Evolutionary conservation across 2,888 invertebrate species (phyloP), one percentile per base, ranked within the genome.

Genomic region (Belgica antarctica): DNA sequence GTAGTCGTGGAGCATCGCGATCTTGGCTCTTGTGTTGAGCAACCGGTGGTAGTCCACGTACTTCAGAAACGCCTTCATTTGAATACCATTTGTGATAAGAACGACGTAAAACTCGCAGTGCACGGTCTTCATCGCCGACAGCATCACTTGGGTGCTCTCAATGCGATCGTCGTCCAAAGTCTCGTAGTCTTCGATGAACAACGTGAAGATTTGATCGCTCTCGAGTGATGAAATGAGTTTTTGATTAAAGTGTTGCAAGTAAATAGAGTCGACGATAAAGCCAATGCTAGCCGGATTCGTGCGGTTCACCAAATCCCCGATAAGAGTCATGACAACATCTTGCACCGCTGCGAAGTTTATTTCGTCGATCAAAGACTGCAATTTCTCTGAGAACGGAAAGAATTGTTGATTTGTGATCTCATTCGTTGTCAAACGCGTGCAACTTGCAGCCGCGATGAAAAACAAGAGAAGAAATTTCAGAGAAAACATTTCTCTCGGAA

Each of bases 1-100:
- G 71, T 82, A 79, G 77, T 92, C 90, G 76, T 89, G 83, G 0
- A 91, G 79, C 71, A 92, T 78, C 36, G 92, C 80, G 75, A 86
- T 92, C 73, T 86, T 87, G 0, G 87, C 86, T 75, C 87, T 83
- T 0, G 89, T 87, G 76, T 90, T 86, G 52, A 92, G 76, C 19
- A 89, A 80, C 5, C 90, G 83, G 76, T 88, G 82, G 72, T 86
- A 84, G 76, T 92, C 89, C 0, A 87, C 84, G 77, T 87, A 92
- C 74, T 81, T 80, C n/a, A 92, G 77, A 27, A 92, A 81, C 71
- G 87, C 80, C 0, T 85, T 79, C 1, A 85, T 82, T 81, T 92
- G 88, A 63, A 86, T 76, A 0, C 87, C 91, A 78, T 91, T 91
- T 0, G 89, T 81, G 22, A 91, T 78, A 8, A 91, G 81, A 71